Evolutionary conservation across 2,888 invertebrate species (phyloP), one percentile per base, ranked within the genome.

Genomic region (Eilema sororculum): DNA sequence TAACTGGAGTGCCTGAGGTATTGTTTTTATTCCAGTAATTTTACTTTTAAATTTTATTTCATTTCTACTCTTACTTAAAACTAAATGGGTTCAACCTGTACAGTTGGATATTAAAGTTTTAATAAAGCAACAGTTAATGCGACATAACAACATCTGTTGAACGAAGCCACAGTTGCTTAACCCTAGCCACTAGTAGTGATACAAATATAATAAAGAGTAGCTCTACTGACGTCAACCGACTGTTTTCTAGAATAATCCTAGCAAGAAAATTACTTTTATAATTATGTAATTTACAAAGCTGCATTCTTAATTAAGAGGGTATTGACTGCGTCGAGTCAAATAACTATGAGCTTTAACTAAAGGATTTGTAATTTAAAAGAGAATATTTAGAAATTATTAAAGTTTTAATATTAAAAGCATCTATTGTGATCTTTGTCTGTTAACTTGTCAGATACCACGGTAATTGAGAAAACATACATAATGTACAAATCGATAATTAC

Each of bases 71-170:
- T 20, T 12, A 37, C 33, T 63, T 46, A 25, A 25, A 24, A 10
- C 63, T 25, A 33, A 75, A 69, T 70, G 58, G 28, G 56, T 65
- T n/a, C 56, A 60, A 22, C 69, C 57, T 8, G n/a, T 28, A 33
- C 30, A 28, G 58, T 71, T 68, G 67, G 68, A 56, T 63, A 61
- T 76, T 33, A 59, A 13, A 3, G 71, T 74, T 78, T 77, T 79
- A 79, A 74, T 77, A 74, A 79, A 77, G 69, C 69, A 68, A 66
- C 58, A 56, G 41, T 67, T 58, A 68, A 10, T 24, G 41, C 70
- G 63, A 65, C 46, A 68, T 77, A 71, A 67, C 61, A n/a, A 77
- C 61, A 65, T 68, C 65, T 62, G 64, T 59, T 24, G 60, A 33
- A 1, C 2, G 56, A 59, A 69, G 46, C 52, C 58, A n/a, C 41